phyloP scores from a whole-genome alignment of 2,113 vertebrate genomes.

The Saccopteryx leptura region DNA sequence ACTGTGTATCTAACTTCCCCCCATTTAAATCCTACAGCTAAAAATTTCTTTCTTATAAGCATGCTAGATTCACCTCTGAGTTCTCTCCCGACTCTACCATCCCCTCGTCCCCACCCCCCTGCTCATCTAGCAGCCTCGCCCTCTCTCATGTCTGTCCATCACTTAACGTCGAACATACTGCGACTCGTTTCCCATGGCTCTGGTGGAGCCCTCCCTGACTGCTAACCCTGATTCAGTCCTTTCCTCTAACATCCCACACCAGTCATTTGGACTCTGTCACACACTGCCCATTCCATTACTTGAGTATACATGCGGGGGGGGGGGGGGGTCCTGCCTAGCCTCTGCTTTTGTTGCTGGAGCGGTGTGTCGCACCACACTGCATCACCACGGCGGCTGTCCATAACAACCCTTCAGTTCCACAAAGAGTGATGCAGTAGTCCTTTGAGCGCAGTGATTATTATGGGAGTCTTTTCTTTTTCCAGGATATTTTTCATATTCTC shows the following conservation, averaged over 20 bases:
- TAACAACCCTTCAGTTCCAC: not conserved
- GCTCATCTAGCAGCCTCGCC: not conserved
- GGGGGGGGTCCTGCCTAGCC: not conserved
- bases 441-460: not conserved
- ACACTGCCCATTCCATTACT: not conserved
- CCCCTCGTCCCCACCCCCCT: accelerated
- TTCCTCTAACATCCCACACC: not conserved
- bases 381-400: not conserved
- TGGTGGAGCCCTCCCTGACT: not conserved
- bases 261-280: not conserved
- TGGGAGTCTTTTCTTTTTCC: not conserved
- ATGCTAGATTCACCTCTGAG: not conserved
- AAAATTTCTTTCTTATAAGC: not conserved
- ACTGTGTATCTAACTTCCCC: not conserved
- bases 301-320: too few species aligned
- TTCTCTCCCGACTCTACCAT: not conserved
- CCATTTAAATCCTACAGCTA: not conserved
- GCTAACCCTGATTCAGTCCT: not conserved
- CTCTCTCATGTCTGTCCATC: not conserved
- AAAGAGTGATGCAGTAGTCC: not conserved
- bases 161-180: not conserved
- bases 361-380: not conserved
- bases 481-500: conserved; percentile 60
- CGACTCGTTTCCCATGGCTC: not conserved
- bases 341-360: not conserved